These are phyloP conservation scores for Malurus cyaneus DNA, from an alignment of 2,113 vertebrate genomes.

Conservation along the genomic window DNA sequence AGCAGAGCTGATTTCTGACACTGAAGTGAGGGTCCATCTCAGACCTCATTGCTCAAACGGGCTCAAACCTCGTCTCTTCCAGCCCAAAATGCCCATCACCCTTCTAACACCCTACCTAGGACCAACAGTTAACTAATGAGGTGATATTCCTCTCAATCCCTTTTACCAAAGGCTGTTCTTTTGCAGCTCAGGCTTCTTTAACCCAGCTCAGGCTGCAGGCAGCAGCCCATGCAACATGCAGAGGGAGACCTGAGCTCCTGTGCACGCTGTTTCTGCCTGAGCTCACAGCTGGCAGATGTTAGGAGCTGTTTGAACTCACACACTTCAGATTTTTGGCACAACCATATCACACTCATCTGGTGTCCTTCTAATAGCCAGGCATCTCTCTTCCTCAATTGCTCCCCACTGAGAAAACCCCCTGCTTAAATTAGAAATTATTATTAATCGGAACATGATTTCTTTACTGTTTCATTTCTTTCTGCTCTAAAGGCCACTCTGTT, in stretches of 20 bases:
- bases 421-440: not conserved
- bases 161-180: not conserved
- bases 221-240: accelerated
- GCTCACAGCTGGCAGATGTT: not conserved
- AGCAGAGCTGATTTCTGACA: not conserved
- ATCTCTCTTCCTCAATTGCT: not conserved
- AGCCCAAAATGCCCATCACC: not conserved
- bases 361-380: not conserved
- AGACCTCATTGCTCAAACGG: not conserved
- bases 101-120: accelerated
- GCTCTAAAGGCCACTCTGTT: not conserved
- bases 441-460: not conserved
- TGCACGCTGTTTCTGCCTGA: not conserved
- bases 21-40: accelerated
- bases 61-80: not conserved
- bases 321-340: not conserved
- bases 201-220: not conserved
- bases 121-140: not conserved
- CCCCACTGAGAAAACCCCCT: not conserved
- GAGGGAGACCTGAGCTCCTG: not conserved
- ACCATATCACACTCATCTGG: not conserved
- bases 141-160: not conserved
- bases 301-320: not conserved
- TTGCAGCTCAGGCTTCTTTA: not conserved
- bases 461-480: not conserved